Percentiles rank a stretch among this genome's conserved stretches.
phyloP scores from a whole-genome alignment of 2,888 invertebrate species.

The Temnothorax ravouxi region DNA sequence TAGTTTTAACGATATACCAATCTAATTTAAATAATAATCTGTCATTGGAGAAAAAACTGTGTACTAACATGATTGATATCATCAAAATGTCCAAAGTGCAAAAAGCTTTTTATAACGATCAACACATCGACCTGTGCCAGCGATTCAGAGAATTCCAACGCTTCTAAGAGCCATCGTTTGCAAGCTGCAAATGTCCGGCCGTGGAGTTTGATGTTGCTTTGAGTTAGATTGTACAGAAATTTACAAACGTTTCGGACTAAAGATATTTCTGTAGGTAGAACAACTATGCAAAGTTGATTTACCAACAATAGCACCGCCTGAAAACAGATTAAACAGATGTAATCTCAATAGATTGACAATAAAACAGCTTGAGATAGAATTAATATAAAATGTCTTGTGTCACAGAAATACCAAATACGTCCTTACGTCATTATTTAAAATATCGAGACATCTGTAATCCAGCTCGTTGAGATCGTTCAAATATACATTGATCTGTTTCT shows the following conservation, averaged over 20 bases:
- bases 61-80: constrained; percentile 74
- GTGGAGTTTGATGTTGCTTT: constrained; percentile 73
- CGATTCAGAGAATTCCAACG: constrained; percentile 73
- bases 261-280: constrained; percentile 75
- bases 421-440: constrained; percentile 86
- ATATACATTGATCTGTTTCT: constrained; percentile 86
- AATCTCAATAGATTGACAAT: neutral
- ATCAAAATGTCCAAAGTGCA: constrained; percentile 74
- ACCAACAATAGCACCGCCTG: constrained; percentile 78
- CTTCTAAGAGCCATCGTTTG: constrained; percentile 79
- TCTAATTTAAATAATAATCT: neutral
- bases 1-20: constrained; percentile 17
- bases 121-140: constrained; percentile 72
- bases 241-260: constrained; percentile 78
- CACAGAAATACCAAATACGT: neutral
- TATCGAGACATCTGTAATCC: constrained; percentile 87
- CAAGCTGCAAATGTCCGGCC: constrained; percentile 75
- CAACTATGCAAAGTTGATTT: constrained; percentile 77
- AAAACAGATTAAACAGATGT: constrained; percentile 48
- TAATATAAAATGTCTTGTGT: neutral
- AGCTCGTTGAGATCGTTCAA: constrained; percentile 90
- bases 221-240: constrained; percentile 78
- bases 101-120: constrained; percentile 75
- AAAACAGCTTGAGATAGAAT: neutral
- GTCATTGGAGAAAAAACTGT: neutral